Evolutionary conservation across 2,113 vertebrate species (phyloP).

Genomic region (Agelaius tricolor): DNA sequence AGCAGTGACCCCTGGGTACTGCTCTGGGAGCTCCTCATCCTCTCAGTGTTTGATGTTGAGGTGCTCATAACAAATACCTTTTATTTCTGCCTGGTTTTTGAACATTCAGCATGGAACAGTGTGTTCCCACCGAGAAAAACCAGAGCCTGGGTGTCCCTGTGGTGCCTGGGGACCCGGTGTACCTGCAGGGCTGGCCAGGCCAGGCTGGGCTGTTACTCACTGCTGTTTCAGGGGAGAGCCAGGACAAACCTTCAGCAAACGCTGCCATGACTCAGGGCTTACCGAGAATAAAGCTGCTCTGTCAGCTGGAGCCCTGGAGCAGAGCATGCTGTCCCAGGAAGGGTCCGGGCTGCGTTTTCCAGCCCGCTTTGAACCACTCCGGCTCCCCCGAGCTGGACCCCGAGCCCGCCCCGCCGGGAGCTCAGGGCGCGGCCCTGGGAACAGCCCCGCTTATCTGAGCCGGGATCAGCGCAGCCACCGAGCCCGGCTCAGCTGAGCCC

Average conservation of each 20-base stretch:
- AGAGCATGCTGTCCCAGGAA: background rate
- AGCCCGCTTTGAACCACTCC: background rate
- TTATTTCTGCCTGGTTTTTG: background rate
- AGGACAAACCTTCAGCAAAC: background rate
- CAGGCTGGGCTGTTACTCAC: background rate
- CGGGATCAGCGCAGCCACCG: background rate
- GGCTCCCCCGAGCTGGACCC: fast-evolving
- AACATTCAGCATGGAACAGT: background rate
- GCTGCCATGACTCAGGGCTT: background rate
- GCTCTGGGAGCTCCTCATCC: background rate
- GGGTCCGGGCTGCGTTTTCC: background rate
- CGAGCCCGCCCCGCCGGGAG: background rate
- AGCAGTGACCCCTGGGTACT: fast-evolving
- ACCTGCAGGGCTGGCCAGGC: background rate
- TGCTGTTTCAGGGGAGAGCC: background rate
- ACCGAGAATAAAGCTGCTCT: background rate
- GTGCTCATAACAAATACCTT: background rate
- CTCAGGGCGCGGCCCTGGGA: background rate
- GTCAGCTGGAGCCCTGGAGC: conserved; percentile 7
- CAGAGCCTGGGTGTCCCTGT: background rate
- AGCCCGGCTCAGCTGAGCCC: background rate
- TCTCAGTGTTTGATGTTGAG: background rate
- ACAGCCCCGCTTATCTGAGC: background rate
- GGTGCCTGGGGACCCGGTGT: background rate
- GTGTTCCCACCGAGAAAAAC: background rate